Percentiles rank a stretch among this genome's conserved stretches.
These are phyloP conservation scores for Pediacus dermestoides DNA, from an alignment of 2,888 invertebrate species.

Conservation along the genomic window DNA sequence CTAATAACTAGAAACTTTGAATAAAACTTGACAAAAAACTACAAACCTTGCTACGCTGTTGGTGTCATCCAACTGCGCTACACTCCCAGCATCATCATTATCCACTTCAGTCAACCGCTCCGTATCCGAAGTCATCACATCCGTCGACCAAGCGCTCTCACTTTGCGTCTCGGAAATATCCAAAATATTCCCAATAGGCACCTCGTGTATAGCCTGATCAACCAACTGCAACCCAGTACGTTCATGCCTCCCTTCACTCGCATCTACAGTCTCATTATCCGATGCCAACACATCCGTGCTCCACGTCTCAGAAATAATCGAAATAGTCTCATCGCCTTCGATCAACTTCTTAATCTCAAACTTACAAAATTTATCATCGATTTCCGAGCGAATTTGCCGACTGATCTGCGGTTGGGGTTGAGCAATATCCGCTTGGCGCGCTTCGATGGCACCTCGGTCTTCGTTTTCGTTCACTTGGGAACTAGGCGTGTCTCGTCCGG, in stretches of 20 bases:
- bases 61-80: slow-evolving; percentile 54
- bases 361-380: slow-evolving; percentile 97
- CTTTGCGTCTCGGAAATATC: slow-evolving; percentile 91
- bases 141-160: slow-evolving; percentile 96
- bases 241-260: slow-evolving; percentile 54
- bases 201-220: slow-evolving; percentile 47
- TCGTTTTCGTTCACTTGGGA: slow-evolving; percentile 76
- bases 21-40: no score
- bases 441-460: slow-evolving; percentile 45
- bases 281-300: slow-evolving; percentile 96
- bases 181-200: slow-evolving; percentile 47
- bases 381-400: slow-evolving; percentile 88
- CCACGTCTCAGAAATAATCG: slow-evolving; percentile 98
- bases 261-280: slow-evolving; percentile 91
- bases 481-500: slow-evolving; percentile 93
- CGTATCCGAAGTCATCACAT: slow-evolving; percentile 90
- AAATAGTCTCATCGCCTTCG: slow-evolving; percentile 88
- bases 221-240: slow-evolving; percentile 43
- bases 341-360: slow-evolving; percentile 86
- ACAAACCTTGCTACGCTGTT: slow-evolving; percentile 63
- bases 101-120: slow-evolving; percentile 84
- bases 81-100: slow-evolving; percentile 63
- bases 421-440: slow-evolving; percentile 43
- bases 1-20: no score
- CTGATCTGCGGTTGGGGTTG: slow-evolving; percentile 50